phyloP scores from a whole-genome alignment of 2,113 vertebrate genomes.

The Rhipidura dahli region DNA sequence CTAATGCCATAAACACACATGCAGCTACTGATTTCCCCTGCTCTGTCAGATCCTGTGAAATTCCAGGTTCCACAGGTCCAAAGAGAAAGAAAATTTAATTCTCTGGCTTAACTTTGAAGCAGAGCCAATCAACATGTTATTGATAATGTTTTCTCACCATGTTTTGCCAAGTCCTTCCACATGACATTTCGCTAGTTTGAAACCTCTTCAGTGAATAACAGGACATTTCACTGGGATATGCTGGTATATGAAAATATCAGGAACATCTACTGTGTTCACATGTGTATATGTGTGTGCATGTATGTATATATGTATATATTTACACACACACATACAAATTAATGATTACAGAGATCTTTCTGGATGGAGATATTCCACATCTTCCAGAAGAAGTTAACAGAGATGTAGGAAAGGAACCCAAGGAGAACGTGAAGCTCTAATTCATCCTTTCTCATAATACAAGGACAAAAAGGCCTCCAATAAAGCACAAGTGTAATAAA shows the following conservation, averaged over 20 bases:
- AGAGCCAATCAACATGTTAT: background rate
- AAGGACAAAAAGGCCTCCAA: background rate
- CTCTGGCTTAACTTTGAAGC: background rate
- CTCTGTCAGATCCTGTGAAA: background rate
- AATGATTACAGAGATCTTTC: background rate
- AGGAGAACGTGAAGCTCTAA: background rate
- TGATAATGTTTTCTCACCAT: background rate
- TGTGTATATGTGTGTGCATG: fast-evolving
- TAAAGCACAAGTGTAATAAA: background rate
- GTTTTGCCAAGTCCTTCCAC: background rate
- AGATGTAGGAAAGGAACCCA: background rate
- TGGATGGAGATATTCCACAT: background rate
- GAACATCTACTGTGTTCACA: background rate
- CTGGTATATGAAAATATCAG: background rate
- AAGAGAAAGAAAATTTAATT: background rate
- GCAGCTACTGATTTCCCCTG: background rate
- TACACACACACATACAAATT: background rate
- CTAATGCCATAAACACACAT: background rate
- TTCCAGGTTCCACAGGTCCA: background rate
- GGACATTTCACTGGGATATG: conserved; percentile 36
- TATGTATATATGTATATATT: too few relatives aligned
- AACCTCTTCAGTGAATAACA: conserved; percentile 29
- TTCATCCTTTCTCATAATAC: background rate
- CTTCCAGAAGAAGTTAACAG: background rate
- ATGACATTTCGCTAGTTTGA: background rate